Conservation (phyloP, 2,797 vertebrate species). For the Falco rusticolus region DNA sequence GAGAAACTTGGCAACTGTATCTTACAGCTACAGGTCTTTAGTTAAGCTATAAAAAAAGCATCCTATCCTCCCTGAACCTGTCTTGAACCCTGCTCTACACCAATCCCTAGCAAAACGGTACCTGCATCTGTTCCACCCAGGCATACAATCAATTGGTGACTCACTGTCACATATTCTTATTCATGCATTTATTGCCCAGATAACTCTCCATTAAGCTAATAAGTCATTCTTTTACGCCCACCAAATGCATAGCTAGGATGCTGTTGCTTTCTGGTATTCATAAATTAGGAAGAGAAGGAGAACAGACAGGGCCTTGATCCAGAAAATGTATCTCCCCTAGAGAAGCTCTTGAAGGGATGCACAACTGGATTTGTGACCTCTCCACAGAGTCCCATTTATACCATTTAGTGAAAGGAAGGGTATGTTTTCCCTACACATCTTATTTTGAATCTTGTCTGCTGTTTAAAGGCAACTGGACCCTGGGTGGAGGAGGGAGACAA, state of each 20-base stretch:
- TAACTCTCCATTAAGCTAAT: conserved; percentile 62
- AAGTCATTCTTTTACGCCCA: conserved; percentile 29
- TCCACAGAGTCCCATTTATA: not conserved
- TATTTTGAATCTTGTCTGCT: not conserved
- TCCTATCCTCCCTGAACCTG: not conserved
- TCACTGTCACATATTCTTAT: conserved; percentile 49
- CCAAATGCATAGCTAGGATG: conserved; percentile 21
- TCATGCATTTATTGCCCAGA: conserved; percentile 57
- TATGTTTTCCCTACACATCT: not conserved
- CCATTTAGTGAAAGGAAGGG: not conserved
- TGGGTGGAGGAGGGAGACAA: not conserved
- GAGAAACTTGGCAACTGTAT: not conserved
- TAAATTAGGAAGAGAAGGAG: not conserved
- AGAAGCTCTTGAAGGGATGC: not conserved
- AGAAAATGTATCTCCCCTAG: not conserved
- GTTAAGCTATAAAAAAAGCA: conserved; percentile 7
- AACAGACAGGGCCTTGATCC: not conserved
- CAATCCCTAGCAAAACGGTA: conserved; percentile 17
- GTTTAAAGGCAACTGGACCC: not conserved
- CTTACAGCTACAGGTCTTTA: not conserved
- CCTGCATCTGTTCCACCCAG: conserved; percentile 29
- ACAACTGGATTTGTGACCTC: not conserved
- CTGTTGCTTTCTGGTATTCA: conserved; percentile 41
- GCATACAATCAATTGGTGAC: conserved; percentile 36
- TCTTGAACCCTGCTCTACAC: conserved; percentile 2